These are phyloP conservation scores for Formica aserva DNA, from an alignment of 2,888 invertebrate genomes.

Conservation along the genomic window DNA sequence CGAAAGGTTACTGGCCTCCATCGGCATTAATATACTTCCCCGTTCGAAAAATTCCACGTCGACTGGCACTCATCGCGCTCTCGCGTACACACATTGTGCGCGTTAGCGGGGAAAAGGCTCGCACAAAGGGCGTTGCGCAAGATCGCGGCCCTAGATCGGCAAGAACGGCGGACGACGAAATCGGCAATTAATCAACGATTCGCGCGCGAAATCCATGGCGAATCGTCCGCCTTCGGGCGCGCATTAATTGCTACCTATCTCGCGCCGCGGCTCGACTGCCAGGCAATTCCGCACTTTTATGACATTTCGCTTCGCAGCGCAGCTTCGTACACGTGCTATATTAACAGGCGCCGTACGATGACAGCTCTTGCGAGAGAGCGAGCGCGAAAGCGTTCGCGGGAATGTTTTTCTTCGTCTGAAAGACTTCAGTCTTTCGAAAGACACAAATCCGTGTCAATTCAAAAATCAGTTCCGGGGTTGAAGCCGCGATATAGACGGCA, in stretches of 20 bases:
- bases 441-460: conserved; percentile 26
- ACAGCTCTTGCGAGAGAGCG: conserved; percentile 49
- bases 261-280: conserved; percentile 38
- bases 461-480: conserved; percentile 44
- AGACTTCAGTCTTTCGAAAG: neutral
- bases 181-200: conserved; percentile 61
- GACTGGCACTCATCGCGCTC: neutral
- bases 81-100: neutral
- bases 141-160: conserved; percentile 1
- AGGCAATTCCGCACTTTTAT: conserved; percentile 73
- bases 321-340: conserved; percentile 45
- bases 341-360: neutral
- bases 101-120: neutral
- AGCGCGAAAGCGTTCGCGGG: conserved; percentile 23
- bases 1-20: conserved; percentile 15
- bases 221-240: conserved; percentile 55
- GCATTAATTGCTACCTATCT: conserved; percentile 64
- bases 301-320: conserved; percentile 69
- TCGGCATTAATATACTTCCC: neutral
- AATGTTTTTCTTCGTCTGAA: conserved; percentile 8
- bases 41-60: neutral
- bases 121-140: conserved; percentile 35
- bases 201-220: conserved; percentile 42
- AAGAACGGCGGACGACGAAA: conserved; percentile 47
- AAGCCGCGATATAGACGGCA: neutral